Evolutionary conservation across 2,888 invertebrate genomes (phyloP).

Genomic region (Camponotus fellah): DNA sequence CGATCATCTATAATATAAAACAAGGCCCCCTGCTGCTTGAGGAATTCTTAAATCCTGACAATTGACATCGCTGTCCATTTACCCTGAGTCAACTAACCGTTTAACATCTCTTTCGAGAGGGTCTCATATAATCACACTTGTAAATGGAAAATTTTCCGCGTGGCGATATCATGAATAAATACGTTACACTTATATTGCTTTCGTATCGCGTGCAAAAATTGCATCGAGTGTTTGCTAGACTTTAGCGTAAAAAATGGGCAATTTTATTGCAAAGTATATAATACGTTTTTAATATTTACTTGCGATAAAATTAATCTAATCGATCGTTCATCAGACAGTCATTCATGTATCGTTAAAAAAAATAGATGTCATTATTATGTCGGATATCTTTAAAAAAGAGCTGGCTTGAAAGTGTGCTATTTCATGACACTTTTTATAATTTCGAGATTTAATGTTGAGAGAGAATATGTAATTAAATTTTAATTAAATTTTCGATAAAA

Average conservation of each 20-base stretch:
- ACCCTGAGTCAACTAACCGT: slow-evolving; percentile 29
- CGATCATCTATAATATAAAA: background rate
- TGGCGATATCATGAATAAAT: slow-evolving; percentile 38
- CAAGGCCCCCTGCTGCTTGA: slow-evolving; percentile 25
- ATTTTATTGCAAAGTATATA: background rate
- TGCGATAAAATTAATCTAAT: slow-evolving; percentile 23
- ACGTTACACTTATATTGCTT: background rate
- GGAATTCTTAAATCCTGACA: slow-evolving; percentile 35
- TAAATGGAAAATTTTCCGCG: slow-evolving; percentile 48
- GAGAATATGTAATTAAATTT: background rate
- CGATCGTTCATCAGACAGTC: background rate
- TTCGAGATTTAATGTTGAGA: background rate
- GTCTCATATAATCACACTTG: slow-evolving; percentile 17
- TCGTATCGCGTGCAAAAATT: background rate
- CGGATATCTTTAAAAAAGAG: background rate
- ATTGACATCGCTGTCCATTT: slow-evolving; percentile 32
- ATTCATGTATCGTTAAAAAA: background rate
- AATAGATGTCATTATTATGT: slow-evolving; percentile 16
- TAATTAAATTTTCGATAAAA: background rate
- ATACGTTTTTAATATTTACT: background rate
- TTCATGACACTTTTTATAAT: background rate
- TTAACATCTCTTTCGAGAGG: slow-evolving; percentile 4
- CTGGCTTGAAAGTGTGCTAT: background rate
- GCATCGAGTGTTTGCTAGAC: background rate
- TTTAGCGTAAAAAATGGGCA: background rate